phyloP scores from a whole-genome alignment of 2,113 vertebrate species.

The Thermophis baileyi region DNA sequence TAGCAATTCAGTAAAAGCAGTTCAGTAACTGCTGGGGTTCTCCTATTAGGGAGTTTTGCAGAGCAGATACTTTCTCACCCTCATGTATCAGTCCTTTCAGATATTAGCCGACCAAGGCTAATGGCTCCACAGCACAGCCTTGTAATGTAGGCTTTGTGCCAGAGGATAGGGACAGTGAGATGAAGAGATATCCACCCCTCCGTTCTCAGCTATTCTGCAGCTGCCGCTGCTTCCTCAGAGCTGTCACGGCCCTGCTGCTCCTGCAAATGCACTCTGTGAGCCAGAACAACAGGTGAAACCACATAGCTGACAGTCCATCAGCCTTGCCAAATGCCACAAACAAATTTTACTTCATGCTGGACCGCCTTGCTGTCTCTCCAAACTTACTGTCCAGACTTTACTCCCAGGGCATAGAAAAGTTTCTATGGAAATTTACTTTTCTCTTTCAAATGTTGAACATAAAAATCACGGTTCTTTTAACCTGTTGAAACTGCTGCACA shows the following conservation, averaged over 20 bases:
- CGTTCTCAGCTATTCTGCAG: fast-evolving
- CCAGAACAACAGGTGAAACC: background rate
- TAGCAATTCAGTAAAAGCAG: background rate
- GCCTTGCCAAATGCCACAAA: background rate
- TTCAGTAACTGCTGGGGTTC: background rate
- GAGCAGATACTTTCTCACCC: background rate
- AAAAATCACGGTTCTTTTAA: background rate
- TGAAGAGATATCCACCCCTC: fast-evolving
- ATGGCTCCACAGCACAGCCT: background rate
- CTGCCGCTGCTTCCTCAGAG: background rate
- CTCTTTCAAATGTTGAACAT: background rate
- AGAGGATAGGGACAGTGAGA: background rate
- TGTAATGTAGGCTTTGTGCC: background rate
- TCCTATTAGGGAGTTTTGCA: background rate
- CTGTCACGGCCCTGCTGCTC: fast-evolving
- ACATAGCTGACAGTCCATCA: background rate
- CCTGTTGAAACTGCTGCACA: background rate
- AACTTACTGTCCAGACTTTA: background rate
- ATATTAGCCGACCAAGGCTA: background rate
- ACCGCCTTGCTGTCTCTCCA: fast-evolving
- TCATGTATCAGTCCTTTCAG: background rate
- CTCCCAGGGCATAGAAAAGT: fast-evolving
- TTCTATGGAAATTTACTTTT: background rate
- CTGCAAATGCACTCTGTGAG: fast-evolving
- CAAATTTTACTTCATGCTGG: background rate